phyloP scores from a whole-genome alignment of 2,113 vertebrate genomes.

The Myrmecophaga tridactyla region DNA sequence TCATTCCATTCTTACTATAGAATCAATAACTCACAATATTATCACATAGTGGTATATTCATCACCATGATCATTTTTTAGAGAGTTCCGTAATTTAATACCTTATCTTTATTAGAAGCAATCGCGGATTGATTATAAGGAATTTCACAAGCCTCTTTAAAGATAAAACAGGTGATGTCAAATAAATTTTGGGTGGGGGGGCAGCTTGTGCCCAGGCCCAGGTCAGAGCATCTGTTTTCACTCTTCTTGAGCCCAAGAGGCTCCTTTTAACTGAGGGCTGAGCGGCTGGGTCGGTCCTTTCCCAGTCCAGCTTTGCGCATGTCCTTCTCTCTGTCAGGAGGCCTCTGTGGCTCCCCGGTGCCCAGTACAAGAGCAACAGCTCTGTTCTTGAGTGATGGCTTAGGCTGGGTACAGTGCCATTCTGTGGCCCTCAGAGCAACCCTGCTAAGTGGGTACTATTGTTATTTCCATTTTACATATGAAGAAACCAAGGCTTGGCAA shows the following conservation, averaged over 20 bases:
- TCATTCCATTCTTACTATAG: too few relatives aligned
- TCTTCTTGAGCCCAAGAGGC: not conserved
- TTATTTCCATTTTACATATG: slow-evolving; percentile 1
- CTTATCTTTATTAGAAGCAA: slow-evolving; percentile 16
- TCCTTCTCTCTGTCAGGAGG: not conserved
- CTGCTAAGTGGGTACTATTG: not conserved
- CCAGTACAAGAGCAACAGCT: not conserved
- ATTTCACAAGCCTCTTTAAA: slow-evolving; percentile 30
- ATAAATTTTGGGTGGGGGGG: not conserved
- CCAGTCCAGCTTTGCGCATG: not conserved
- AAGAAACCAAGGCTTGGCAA: not conserved
- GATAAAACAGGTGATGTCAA: not conserved
- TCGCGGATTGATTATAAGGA: not conserved
- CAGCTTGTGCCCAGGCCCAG: not conserved
- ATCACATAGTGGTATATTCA: too few relatives aligned
- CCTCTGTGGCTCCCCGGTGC: not conserved
- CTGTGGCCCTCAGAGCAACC: not conserved
- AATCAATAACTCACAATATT: too few relatives aligned
- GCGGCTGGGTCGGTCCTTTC: not conserved
- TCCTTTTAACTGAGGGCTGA: not conserved
- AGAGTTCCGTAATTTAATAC: not conserved
- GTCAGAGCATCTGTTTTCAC: not conserved
- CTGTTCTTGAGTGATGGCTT: not conserved
- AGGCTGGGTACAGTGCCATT: not conserved
- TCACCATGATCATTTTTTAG: too few relatives aligned